A percentile compares a stretch with the other conserved stretches of the same genome.
Evolutionary conservation across 1,140 invertebrate species (phyloP).

Genomic region (Trissolcus basalis): DNA sequence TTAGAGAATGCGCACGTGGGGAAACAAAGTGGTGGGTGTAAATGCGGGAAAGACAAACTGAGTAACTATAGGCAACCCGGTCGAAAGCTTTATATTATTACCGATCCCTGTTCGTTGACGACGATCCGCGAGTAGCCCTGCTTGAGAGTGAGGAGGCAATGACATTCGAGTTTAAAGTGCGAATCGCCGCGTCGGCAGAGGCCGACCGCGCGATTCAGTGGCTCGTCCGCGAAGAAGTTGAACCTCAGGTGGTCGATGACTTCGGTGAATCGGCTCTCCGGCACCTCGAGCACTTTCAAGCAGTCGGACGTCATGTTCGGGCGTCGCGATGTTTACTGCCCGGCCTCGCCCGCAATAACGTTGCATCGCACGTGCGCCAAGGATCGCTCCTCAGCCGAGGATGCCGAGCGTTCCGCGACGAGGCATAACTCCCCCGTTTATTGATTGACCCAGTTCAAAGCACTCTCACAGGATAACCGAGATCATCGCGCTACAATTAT

Average conservation of each 20-base stretch:
- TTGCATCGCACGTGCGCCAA: conserved; percentile 30
- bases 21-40: background rate
- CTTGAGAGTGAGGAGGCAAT: conserved; percentile 81
- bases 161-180: conserved; percentile 83
- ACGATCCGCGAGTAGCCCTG: conserved; percentile 86
- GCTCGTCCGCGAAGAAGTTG: conserved; percentile 88
- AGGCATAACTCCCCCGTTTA: conserved; percentile 66
- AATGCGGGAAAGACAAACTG: background rate
- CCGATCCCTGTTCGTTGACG: conserved; percentile 78
- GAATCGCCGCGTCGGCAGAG: conserved; percentile 81
- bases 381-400: conserved; percentile 61
- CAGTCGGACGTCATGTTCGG: conserved; percentile 64
- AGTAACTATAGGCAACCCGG: background rate
- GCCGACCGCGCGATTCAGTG: conserved; percentile 84
- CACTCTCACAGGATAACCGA: conserved; percentile 39
- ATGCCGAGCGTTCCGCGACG: conserved; percentile 47
- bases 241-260: conserved; percentile 83
- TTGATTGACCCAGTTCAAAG: conserved; percentile 75
- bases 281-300: conserved; percentile 69
- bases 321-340: conserved; percentile 34
- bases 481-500: conserved; percentile 6
- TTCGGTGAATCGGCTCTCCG: conserved; percentile 76
- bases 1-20: background rate
- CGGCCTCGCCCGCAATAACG: conserved; percentile 31
- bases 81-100: conserved; percentile 65